phyloP scores from a whole-genome alignment of 2,113 vertebrate genomes.

The Alosa alosa region DNA sequence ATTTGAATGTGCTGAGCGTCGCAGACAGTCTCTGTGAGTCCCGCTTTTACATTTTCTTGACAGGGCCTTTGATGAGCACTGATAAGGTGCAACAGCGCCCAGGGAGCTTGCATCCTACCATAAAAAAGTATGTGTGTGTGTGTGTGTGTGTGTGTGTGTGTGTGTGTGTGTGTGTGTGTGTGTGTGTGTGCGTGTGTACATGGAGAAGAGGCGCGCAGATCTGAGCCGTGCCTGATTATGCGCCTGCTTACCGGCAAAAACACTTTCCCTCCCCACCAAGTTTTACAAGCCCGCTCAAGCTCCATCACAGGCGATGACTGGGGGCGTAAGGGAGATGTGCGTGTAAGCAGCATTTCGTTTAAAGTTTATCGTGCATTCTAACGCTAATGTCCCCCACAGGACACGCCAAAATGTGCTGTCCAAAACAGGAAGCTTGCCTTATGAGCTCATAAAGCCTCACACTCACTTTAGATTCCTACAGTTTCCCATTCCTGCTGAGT shows the following conservation, averaged over 20 bases:
- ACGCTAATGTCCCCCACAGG: conserved; percentile 6
- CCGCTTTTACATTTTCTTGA: conserved; percentile 72
- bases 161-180: conserved; percentile 54
- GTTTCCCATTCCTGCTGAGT: background rate
- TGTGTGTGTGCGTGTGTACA: conserved; percentile 41
- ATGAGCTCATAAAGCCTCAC: background rate
- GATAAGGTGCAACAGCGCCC: conserved; percentile 65
- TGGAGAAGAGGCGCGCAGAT: conserved; percentile 66
- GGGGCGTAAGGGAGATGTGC: background rate
- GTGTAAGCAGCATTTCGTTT: background rate
- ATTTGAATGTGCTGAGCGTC: conserved; percentile 64
- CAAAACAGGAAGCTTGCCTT: background rate
- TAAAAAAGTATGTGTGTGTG: conserved; percentile 60
- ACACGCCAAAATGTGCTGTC: background rate
- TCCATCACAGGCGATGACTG: background rate
- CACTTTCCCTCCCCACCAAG: conserved; percentile 17
- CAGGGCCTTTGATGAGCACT: conserved; percentile 73
- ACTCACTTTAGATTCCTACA: background rate
- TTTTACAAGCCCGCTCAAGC: background rate
- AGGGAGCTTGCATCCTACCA: conserved; percentile 60
- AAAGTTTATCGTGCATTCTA: background rate
- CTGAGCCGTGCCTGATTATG: conserved; percentile 66
- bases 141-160: too few relatives aligned
- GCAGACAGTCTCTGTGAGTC: conserved; percentile 54
- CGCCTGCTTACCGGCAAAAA: conserved; percentile 49